Evolutionary conservation across 2,888 invertebrate species (phyloP).

Genomic region (Eupithecia vulgata): DNA sequence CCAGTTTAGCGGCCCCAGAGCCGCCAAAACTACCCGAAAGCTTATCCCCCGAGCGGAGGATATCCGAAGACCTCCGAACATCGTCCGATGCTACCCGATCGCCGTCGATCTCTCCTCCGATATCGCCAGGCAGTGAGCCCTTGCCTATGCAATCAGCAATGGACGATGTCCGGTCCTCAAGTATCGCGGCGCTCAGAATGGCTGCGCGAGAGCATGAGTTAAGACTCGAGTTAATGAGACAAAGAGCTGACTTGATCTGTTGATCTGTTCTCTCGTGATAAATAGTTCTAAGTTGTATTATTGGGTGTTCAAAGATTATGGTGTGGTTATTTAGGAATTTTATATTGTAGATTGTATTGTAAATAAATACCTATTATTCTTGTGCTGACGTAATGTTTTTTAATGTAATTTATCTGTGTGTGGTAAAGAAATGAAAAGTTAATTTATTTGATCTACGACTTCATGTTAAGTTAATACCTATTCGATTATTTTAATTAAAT

Average conservation of each 20-base stretch:
- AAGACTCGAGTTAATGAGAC: constrained; percentile 91
- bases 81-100: constrained; percentile 65
- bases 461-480: neutral
- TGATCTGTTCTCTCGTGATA: constrained; percentile 46
- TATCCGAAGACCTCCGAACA: constrained; percentile 52
- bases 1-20: constrained; percentile 87
- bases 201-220: constrained; percentile 96
- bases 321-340: constrained; percentile 18
- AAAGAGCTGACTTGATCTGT: constrained; percentile 84
- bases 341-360: neutral
- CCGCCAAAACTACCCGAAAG: constrained; percentile 70
- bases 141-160: constrained; percentile 76
- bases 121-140: constrained; percentile 79
- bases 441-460: constrained; percentile 5
- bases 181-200: constrained; percentile 92
- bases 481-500: constrained; percentile 8
- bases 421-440: neutral
- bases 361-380: neutral
- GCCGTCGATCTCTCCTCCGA: constrained; percentile 81
- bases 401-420: neutral
- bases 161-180: constrained; percentile 91
- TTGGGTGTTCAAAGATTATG: constrained; percentile 13
- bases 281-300: neutral
- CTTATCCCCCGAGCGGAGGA: constrained; percentile 66
- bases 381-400: neutral